Evolutionary conservation across 64 coral and sea anemone species (phyloP).

Genomic region (Anthopleura sola): DNA sequence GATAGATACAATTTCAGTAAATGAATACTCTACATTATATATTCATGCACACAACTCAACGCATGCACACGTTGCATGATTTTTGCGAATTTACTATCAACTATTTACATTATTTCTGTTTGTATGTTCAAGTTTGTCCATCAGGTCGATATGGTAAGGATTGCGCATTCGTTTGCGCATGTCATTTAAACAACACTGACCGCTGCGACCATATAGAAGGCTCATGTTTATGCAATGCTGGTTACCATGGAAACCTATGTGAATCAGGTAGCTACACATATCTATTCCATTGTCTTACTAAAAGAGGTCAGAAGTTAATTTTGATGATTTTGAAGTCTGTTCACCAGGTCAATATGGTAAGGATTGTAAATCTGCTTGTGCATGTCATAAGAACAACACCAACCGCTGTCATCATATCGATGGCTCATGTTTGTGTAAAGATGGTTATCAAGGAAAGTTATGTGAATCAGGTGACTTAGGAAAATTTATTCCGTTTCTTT

Average conservation of each 20-base stretch:
- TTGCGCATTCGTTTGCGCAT: conserved; percentile 43
- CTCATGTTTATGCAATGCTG: conserved; percentile 45
- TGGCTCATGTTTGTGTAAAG: conserved; percentile 51
- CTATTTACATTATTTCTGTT: not conserved
- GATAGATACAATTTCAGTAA: too few relatives aligned
- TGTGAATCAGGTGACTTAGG: conserved; percentile 18
- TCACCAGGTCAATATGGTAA: conserved; percentile 30
- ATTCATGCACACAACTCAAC: too few relatives aligned
- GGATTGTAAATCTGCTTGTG: conserved; percentile 36
- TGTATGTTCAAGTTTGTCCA: conserved; percentile 22
- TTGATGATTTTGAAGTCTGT: conserved; percentile 21
- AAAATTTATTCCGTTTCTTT: too few relatives aligned
- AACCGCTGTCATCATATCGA: conserved; percentile 42
- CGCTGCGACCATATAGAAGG: conserved; percentile 54
- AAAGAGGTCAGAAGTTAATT: not conserved
- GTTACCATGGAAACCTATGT: conserved; percentile 44
- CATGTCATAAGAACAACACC: conserved; percentile 41
- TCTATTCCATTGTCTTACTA: not conserved
- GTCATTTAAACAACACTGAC: conserved; percentile 37
- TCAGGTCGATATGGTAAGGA: conserved; percentile 37
- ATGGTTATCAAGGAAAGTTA: conserved; percentile 30
- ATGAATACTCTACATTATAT: too few relatives aligned
- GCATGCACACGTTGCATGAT: too few relatives aligned
- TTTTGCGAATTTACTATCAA: too few relatives aligned
- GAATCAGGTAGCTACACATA: conserved; percentile 9